Base-by-base conservation (phyloP, 2,797 vertebrate genomes). In the Sandelia bainsii region DNA sequence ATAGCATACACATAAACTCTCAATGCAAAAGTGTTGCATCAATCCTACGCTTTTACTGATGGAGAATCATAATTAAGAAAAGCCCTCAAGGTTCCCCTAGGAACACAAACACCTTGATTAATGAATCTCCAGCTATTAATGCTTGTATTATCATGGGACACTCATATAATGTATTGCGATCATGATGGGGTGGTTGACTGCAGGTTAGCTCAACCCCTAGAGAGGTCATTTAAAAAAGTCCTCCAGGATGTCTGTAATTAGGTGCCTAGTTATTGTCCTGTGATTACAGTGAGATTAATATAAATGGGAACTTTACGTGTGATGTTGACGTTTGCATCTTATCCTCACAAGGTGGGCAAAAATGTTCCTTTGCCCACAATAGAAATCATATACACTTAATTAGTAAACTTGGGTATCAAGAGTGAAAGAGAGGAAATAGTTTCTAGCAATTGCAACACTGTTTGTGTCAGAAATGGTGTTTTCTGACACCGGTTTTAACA, bases 51-150 rank as follows among this genome's bases (percentile, higher is more conserved):
- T 71, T 73, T 37, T 66, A 17, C 65, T 67, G 64, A 75, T 72
- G 53, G 42, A 40, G 20, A 72, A 19, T 69, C 66, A 66, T 91
- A 88, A 90, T 91, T 84, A 90, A 79, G 62, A 87, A 79, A 67
- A 67, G 50, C 72, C 86, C 73, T 60, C 20, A 46, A 74, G 84
- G 77, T 80, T 84, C 84, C 80, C 72, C 62, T 25, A 39, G 77
- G 80, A 90, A 53, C 76, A 75, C 53, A 80, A 87, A 75, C 77
- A 87, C 79, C 77, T 88, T 89, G 80, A 87, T 91, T 89, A 90
- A 89, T 87, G 81, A 90, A 86, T 81, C 71, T 82, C 23, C 29
- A 51, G 9, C 63, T 86, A 67, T 77, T 79, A 90, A 82, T 72
- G 75, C 49, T 17, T 73, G 66, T 86, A 70, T 79, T 80, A 82